phyloP scores from a whole-genome alignment of 2,888 invertebrate species.

The Barypeithes pellucidus region DNA sequence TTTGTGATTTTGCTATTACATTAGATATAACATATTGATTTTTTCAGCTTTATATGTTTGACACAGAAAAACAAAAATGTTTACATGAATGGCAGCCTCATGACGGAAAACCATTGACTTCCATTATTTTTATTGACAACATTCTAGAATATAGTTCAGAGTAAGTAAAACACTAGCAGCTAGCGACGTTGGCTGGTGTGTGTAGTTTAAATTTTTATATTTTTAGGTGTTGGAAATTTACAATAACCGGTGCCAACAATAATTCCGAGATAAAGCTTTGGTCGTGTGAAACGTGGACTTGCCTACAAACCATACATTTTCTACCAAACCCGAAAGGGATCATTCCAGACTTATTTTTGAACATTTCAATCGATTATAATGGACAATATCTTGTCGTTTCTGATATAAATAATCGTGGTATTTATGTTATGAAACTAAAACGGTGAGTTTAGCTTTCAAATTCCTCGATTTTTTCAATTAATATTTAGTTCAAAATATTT shows the following conservation, averaged over 20 bases:
- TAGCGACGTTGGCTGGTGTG: no score
- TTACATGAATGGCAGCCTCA: constrained; percentile 96
- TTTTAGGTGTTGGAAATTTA: constrained; percentile 95
- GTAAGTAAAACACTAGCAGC: no score
- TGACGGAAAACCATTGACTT: constrained; percentile 88
- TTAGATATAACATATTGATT: no score
- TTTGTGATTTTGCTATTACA: no score
- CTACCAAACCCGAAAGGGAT: constrained; percentile 71
- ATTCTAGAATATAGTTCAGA: constrained; percentile 83
- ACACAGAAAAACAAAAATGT: constrained; percentile 82
- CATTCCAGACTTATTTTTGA: constrained; percentile 73
- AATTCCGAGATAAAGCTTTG: constrained; percentile 94
- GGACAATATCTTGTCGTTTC: constrained; percentile 91
- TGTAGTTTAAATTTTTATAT: background rate
- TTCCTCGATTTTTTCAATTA: no score
- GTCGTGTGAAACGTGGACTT: constrained; percentile 96
- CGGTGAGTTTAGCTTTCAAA: constrained; percentile 61
- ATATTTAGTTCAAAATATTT: no score
- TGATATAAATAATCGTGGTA: constrained; percentile 80
- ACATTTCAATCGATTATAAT: constrained; percentile 87
- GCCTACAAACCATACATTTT: constrained; percentile 90
- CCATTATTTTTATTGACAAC: constrained; percentile 95
- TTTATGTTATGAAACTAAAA: constrained; percentile 86
- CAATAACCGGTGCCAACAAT: constrained; percentile 91
- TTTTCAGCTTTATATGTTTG: constrained; percentile 87